phyloP scores from a whole-genome alignment of 1,140 invertebrate species.

The Pogonus chalceus region DNA sequence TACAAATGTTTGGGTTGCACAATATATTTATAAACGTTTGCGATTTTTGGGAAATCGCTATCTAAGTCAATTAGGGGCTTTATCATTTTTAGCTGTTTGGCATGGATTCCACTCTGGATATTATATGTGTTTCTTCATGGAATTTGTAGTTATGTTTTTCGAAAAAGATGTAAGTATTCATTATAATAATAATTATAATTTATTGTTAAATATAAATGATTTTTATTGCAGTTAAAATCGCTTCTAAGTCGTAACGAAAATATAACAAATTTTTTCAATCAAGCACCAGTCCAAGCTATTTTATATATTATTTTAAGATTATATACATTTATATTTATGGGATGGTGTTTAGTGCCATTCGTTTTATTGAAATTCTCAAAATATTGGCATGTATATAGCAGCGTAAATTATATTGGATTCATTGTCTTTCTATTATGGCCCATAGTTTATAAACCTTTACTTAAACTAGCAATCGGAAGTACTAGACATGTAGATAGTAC shows the following conservation, averaged over 20 bases:
- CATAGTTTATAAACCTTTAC: slow-evolving; percentile 36
- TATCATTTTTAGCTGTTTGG: slow-evolving; percentile 86
- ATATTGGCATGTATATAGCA: slow-evolving; percentile 50
- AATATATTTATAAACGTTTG: slow-evolving; percentile 87
- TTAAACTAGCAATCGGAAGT: slow-evolving; percentile 16
- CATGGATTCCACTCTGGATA: slow-evolving; percentile 88
- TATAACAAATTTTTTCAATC: slow-evolving; percentile 38
- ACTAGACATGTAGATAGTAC: slow-evolving; percentile 5
- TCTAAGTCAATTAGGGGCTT: slow-evolving; percentile 70
- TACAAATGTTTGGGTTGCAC: slow-evolving; percentile 84
- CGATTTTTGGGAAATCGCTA: slow-evolving; percentile 79
- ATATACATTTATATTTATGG: slow-evolving; percentile 73
- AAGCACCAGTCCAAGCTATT: slow-evolving; percentile 29
- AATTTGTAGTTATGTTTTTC: slow-evolving; percentile 78
- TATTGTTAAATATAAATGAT: neutral
- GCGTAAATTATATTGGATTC: slow-evolving; percentile 54
- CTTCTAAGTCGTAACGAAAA: slow-evolving; percentile 42
- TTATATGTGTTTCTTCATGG: slow-evolving; percentile 83
- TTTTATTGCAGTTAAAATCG: slow-evolving; percentile 39
- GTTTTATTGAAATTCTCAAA: slow-evolving; percentile 56
- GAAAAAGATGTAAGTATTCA: slow-evolving; percentile 69
- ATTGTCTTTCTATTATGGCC: slow-evolving; percentile 52
- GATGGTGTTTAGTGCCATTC: slow-evolving; percentile 76
- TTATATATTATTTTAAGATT: slow-evolving; percentile 54
- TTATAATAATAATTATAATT: neutral